Conservation (phyloP, 1,140 invertebrate species). For the Ruditapes philippinarum region DNA sequence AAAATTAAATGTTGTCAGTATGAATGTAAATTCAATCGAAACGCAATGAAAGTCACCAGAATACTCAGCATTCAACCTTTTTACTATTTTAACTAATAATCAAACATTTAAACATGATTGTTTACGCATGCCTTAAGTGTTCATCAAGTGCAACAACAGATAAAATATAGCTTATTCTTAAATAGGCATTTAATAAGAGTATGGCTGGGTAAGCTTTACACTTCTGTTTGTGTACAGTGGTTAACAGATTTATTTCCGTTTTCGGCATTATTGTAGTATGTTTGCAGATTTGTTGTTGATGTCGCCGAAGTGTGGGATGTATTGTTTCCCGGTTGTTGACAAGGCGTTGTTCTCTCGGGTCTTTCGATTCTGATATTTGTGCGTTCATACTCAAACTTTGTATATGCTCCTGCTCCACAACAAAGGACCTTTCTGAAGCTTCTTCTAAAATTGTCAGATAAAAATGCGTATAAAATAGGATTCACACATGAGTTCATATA, state of each 20-base stretch:
- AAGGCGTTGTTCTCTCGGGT: neutral
- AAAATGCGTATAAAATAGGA: conserved; percentile 97
- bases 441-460: conserved; percentile 95
- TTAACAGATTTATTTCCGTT: conserved; percentile 46
- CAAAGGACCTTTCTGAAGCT: conserved; percentile 91
- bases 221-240: conserved; percentile 56
- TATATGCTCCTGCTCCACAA: conserved; percentile 71
- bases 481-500: conserved; percentile 98
- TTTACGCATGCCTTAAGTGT: too few species aligned
- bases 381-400: conserved; percentile 81
- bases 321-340: neutral
- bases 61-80: too few species aligned
- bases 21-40: too few species aligned
- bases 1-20: too few species aligned
- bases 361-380: conserved; percentile 74
- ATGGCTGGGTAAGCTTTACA: too few species aligned
- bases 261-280: conserved; percentile 23
- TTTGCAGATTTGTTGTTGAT: conserved; percentile 41
- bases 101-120: too few species aligned
- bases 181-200: too few species aligned
- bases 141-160: too few species aligned
- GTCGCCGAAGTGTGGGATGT: neutral
- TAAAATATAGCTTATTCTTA: too few species aligned
- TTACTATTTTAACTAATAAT: too few species aligned
- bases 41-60: too few species aligned